A percentile compares a stretch with the other conserved stretches of the same genome.
Evolutionary conservation across 2,888 invertebrate species (phyloP).

Genomic region (Neuroscelio doddi): DNA sequence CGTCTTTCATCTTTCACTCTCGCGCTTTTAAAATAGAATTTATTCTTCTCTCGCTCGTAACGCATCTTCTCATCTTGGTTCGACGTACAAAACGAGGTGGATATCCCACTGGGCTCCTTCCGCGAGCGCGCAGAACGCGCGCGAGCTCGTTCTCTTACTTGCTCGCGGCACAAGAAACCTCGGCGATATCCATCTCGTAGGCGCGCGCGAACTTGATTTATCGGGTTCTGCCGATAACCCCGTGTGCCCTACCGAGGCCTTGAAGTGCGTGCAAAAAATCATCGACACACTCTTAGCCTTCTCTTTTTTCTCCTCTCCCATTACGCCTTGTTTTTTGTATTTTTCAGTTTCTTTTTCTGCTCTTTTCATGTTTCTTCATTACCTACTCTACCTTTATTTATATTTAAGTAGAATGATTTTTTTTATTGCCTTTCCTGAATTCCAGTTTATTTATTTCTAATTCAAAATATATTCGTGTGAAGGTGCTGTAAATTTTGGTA

Average conservation of each 20-base stretch:
- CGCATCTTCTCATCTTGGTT: conserved; percentile 14
- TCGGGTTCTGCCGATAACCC: conserved; percentile 58
- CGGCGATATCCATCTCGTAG: conserved; percentile 59
- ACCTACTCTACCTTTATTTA: too few relatives aligned
- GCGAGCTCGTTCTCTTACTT: neutral
- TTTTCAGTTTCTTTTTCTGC: neutral
- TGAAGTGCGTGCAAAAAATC: conserved; percentile 47
- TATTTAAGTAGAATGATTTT: too few relatives aligned
- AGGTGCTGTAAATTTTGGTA: too few relatives aligned
- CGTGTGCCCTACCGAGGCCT: conserved; percentile 30
- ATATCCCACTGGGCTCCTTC: conserved; percentile 34
- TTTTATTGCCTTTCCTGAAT: too few relatives aligned
- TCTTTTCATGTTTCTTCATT: neutral
- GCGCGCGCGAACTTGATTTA: conserved; percentile 64
- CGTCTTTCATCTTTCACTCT: too few relatives aligned
- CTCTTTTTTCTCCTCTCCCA: conserved; percentile 9
- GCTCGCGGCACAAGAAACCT: conserved; percentile 24
- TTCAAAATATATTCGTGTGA: too few relatives aligned
- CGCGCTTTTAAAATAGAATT: conserved; percentile 5
- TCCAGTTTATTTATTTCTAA: too few relatives aligned
- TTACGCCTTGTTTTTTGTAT: conserved; percentile 1
- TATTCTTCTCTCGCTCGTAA: conserved; percentile 9
- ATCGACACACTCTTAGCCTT: conserved; percentile 32
- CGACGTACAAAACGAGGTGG: conserved; percentile 20
- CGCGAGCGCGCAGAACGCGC: conserved; percentile 24